These are phyloP conservation scores for Hyperopisus bebe DNA, from an alignment of 2,113 vertebrate species.

Conservation along the genomic window DNA sequence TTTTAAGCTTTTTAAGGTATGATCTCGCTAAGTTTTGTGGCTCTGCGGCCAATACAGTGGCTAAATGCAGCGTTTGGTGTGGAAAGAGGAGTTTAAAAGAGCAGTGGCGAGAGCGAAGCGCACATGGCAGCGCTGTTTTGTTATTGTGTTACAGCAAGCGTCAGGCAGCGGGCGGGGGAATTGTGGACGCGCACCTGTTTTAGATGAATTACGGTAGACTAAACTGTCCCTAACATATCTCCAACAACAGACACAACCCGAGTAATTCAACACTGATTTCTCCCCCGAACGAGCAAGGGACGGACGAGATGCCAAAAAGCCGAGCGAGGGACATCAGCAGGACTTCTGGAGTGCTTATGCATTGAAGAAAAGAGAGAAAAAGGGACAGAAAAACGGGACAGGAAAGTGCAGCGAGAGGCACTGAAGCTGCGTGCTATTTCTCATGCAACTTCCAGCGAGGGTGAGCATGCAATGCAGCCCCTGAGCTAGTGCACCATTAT, in stretches of 20 bases:
- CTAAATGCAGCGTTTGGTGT: slow-evolving; percentile 54
- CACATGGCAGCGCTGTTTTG: slow-evolving; percentile 40
- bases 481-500: slow-evolving; percentile 59
- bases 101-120: neutral
- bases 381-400: slow-evolving; percentile 22
- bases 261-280: slow-evolving; percentile 68
- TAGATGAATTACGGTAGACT: slow-evolving; percentile 76
- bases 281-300: slow-evolving; percentile 53
- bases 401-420: slow-evolving; percentile 40
- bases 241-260: slow-evolving; percentile 44
- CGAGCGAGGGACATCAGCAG: slow-evolving; percentile 34
- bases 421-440: slow-evolving; percentile 50
- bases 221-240: slow-evolving; percentile 57
- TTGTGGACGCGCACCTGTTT: slow-evolving; percentile 68
- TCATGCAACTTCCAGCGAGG: slow-evolving; percentile 54
- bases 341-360: slow-evolving; percentile 50
- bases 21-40: slow-evolving; percentile 58
- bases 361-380: slow-evolving; percentile 42
- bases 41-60: slow-evolving; percentile 53
- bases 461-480: slow-evolving; percentile 56
- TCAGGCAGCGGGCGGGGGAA: slow-evolving; percentile 43
- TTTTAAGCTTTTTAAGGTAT: slow-evolving; percentile 36
- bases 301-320: slow-evolving; percentile 66
- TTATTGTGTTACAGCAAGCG: slow-evolving; percentile 44
- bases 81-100: neutral